phyloP scores from a whole-genome alignment of 2,113 vertebrate genomes.

The Calonectris borealis region DNA sequence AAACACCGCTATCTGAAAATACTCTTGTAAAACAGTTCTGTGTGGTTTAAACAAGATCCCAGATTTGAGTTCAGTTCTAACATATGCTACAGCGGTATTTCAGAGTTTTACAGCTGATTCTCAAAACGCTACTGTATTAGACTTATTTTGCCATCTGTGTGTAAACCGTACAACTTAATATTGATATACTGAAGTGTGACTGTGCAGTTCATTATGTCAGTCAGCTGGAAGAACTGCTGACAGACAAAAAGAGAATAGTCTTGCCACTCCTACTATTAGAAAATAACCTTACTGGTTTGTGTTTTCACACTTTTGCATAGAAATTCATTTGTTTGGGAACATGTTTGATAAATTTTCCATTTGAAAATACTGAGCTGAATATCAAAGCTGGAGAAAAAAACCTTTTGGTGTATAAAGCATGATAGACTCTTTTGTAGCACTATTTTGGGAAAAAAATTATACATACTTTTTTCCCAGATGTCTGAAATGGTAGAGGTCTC shows the following conservation, averaged over 20 bases:
- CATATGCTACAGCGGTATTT: not conserved
- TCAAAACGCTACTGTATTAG: not conserved
- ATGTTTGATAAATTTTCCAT: not conserved
- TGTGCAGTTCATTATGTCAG: not conserved
- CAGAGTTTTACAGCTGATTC: not conserved
- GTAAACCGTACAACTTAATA: not conserved
- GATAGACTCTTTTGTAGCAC: not conserved
- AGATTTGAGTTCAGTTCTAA: not conserved
- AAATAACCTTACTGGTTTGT: not conserved
- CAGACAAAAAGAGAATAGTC: not conserved
- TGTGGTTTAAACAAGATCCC: not conserved
- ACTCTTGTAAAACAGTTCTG: not conserved
- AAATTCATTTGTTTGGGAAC: not conserved
- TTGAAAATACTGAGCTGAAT: not conserved
- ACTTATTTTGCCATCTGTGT: not conserved
- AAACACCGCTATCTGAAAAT: not conserved
- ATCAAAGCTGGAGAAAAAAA: not conserved
- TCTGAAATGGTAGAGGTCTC: conserved; percentile 85
- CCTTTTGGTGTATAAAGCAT: not conserved
- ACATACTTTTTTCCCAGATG: conserved; percentile 77
- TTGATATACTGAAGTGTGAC: not conserved
- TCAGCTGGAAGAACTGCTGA: not conserved
- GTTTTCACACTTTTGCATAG: not conserved
- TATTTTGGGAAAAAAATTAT: not conserved
- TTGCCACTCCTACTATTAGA: not conserved